Conservation (phyloP, 1,140 invertebrate species). For the Cyrtorhinus lividipennis region DNA sequence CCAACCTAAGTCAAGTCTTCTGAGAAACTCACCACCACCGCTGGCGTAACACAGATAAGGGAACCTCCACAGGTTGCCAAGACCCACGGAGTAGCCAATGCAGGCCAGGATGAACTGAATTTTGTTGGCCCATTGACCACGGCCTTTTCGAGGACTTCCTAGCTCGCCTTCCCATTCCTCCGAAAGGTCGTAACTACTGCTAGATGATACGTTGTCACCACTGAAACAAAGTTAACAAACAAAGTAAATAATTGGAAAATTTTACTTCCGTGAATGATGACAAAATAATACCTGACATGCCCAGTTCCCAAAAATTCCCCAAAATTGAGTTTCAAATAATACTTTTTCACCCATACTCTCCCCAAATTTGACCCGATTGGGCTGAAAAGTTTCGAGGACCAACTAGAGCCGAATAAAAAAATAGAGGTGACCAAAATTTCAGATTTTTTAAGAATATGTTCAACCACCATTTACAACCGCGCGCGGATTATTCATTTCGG, state of each 20-base stretch:
- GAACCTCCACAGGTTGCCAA: conserved; percentile 84
- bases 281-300: neutral
- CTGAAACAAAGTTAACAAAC: neutral
- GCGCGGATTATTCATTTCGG: no score
- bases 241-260: neutral
- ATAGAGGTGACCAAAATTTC: neutral
- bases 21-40: conserved; percentile 73
- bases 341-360: no score
- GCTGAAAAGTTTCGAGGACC: no score
- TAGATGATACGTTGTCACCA: conserved; percentile 8
- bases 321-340: no score
- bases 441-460: neutral
- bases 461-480: no score
- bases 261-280: neutral
- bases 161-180: conserved; percentile 11
- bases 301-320: neutral
- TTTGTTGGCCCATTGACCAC: conserved; percentile 77
- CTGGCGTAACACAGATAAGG: conserved; percentile 72
- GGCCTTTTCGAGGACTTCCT: conserved; percentile 21
- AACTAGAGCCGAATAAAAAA: no score
- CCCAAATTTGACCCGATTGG: no score
- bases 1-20: no score
- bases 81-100: conserved; percentile 79
- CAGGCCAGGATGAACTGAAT: conserved; percentile 79
- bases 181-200: conserved; percentile 20